Base-by-base conservation (phyloP, 2,113 vertebrate genomes). In the Ondatra zibethicus region DNA sequence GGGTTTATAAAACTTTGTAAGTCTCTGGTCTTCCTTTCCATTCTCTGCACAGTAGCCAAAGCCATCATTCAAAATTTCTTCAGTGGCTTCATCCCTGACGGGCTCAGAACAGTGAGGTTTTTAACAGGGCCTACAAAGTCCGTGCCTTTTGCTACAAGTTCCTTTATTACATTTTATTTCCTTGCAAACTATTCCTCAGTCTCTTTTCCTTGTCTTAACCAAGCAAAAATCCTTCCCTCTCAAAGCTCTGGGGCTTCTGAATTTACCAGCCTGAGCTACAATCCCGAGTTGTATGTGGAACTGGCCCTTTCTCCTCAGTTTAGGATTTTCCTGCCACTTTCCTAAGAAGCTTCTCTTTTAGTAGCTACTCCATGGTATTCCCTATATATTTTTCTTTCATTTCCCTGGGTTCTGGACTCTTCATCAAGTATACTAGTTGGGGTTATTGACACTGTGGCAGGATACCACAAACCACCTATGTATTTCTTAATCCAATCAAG, bases 391-490 rank as follows among this genome's bases (percentile, higher is more conserved):
- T 58, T 82, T 27, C 17, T 78, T 96, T 73, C 0, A 25, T 93
- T 89, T 95, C 86, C 92, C 76, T 4, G 7, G 45, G 52, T 14
- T 95, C 75, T 50, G 16, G 72, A 77, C 92, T 94, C 42, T 70
- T 93, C 63, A 65, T 82, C 66, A 80, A 45, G 61, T 45, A 3
- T 23, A 33, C 66, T 47, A 29, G 10, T 5, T 95, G 68, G 25
- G 6, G 19, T 50, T 68, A 10, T 14, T 50, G 19, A 21, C 42
- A 23, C 39, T 65, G 55, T 84, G 27, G 31, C 29, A 65, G n/a
- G 8, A 84, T 85, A 63, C 82, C 66, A n/a, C 14, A 72, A 72
- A 55, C 33, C 4, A n/a, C 12, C 12, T 88, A 72, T 13, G 23
- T 4, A 31, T 55, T 88, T 52, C 36, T 73, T 36, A 73, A 29